Conservation (phyloP, 2,113 vertebrate genomes). For the Thermophis baileyi region DNA sequence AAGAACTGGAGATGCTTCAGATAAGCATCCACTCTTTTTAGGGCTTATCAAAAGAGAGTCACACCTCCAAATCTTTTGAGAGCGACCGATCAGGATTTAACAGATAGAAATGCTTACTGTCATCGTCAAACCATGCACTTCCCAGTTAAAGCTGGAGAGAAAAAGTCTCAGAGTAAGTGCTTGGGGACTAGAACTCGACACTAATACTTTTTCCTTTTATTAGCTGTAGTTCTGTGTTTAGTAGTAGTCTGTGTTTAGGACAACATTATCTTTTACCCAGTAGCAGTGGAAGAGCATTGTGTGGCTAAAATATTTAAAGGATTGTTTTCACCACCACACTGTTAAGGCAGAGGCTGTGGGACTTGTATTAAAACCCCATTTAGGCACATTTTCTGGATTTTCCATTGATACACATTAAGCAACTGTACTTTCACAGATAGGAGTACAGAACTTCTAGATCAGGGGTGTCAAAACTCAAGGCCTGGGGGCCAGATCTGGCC, state of each 20-base stretch:
- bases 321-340: slow-evolving; percentile 15
- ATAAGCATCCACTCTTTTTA: slow-evolving; percentile 27
- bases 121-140: neutral
- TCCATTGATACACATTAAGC: neutral
- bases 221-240: neutral
- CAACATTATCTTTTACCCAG: neutral
- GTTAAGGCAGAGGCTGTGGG: slow-evolving; percentile 2
- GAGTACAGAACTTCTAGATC: neutral
- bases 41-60: slow-evolving; percentile 11
- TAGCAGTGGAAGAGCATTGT: neutral
- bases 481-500: too few species aligned
- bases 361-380: neutral
- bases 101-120: neutral
- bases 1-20: slow-evolving; percentile 15
- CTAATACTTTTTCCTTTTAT: neutral
- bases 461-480: too few species aligned
- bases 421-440: neutral
- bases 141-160: neutral
- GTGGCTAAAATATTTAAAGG: neutral
- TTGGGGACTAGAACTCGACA: neutral
- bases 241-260: neutral
- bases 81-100: neutral
- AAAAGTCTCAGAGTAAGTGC: neutral
- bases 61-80: slow-evolving; percentile 21
- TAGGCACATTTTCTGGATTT: neutral